Base-by-base conservation (phyloP, 1,140 invertebrate species). In the Conus ventricosus region DNA sequence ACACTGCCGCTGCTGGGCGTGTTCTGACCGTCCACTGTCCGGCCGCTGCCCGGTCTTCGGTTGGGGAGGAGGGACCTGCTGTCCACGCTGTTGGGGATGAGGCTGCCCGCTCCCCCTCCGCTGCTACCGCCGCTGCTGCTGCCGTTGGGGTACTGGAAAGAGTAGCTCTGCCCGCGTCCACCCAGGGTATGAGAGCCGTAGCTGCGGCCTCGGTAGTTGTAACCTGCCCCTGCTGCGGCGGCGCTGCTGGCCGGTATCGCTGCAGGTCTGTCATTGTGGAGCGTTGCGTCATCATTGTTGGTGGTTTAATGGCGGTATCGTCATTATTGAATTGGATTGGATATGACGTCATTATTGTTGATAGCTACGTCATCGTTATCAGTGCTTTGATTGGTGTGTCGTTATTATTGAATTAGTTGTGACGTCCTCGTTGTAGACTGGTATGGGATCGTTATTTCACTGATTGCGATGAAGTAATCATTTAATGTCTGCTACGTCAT, bases 141-240 rank as follows among this genome's bases (percentile, higher is more conserved):
- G 60, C 53, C 27, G 75, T 78, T 51, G 54, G 27, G n/a, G 51
- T 87, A 78, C 75, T 78, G 67, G 67, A 63, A 75, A 13, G 89
- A 88, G 78, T 90, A 90, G 85, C 89, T 90, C 89, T 71, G 82
- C 6, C 89, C 89, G 13, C 89, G 27, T 5, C 89, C 89, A 1
- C 89, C 89, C 8, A 90, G 80, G 10, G 89, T 90, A 80, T 90
- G 89, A 15, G 84, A 88, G 7, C 89, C 89, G 80, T 90, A 90
- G 51, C 84, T 87, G 13, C 75, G 20, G 20, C 85, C 85, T 4
- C 78, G 75, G 83, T 89, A 89, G 60, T 87, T 53, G 6, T n/a
- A 76, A 20, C 57, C 57, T 0, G 51, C 54, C 8, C 80, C 80
- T 20, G 10, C 80, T 51, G 80, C 23, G 39, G 80, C 78, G 25